Percentiles rank a stretch among this genome's conserved stretches.
Evolutionary conservation across 1,140 invertebrate genomes (phyloP).

Genomic region (Megathymus violae): DNA sequence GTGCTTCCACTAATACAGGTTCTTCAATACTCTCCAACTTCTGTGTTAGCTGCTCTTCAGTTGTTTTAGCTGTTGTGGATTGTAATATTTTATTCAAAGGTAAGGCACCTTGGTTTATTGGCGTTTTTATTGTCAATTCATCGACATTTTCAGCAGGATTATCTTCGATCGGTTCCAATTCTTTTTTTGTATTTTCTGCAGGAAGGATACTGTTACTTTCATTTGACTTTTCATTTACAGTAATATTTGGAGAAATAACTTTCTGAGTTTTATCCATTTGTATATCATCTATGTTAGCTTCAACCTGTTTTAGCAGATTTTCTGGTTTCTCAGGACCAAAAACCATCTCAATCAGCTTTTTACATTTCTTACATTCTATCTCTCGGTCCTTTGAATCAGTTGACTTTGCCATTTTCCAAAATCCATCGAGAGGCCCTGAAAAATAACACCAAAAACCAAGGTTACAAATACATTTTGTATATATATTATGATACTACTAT

Average conservation of each 20-base stretch:
- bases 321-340: constrained; percentile 26
- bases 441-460: constrained; percentile 47
- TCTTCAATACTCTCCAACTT: constrained; percentile 60
- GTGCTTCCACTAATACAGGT: constrained; percentile 47
- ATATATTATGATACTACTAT: neutral
- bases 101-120: constrained; percentile 21
- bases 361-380: constrained; percentile 36
- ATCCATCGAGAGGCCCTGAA: constrained; percentile 41
- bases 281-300: constrained; percentile 15
- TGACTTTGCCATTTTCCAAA: constrained; percentile 35
- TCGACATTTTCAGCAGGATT: constrained; percentile 10
- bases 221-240: constrained; percentile 6
- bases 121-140: constrained; percentile 16
- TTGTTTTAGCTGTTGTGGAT: constrained; percentile 41
- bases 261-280: constrained; percentile 8
- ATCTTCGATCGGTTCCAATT: constrained; percentile 11
- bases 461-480: constrained; percentile 1
- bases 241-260: neutral
- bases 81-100: constrained; percentile 41
- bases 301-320: constrained; percentile 5
- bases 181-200: constrained; percentile 10
- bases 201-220: neutral
- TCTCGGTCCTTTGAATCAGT: constrained; percentile 34
- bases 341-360: constrained; percentile 26
- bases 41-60: constrained; percentile 50